Conservation (phyloP, 2,113 vertebrate species). For the Calyptommatus sinebrachiatus region DNA sequence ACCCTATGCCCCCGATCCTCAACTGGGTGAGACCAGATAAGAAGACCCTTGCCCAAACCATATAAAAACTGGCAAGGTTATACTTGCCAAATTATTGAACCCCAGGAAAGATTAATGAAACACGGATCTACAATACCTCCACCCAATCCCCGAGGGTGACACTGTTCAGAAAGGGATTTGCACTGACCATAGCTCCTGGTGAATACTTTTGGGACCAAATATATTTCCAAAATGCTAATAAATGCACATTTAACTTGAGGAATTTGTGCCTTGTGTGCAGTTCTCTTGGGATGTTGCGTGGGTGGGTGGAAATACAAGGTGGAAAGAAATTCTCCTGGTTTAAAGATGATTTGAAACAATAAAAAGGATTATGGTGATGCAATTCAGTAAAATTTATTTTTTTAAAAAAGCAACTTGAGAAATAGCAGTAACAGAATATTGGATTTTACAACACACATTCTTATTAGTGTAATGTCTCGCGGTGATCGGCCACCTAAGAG, state of each 20-base stretch:
- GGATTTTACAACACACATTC: no score
- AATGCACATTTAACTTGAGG: constrained; percentile 3
- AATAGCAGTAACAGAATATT: no score
- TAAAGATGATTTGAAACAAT: neutral
- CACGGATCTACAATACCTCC: neutral
- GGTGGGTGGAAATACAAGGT: neutral
- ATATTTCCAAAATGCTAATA: constrained; percentile 1
- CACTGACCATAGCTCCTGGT: neutral
- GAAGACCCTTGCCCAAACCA: no score
- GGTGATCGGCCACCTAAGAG: no score
- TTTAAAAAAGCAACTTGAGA: no score
- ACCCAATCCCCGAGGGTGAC: neutral
- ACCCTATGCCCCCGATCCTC: neutral
- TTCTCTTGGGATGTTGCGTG: neutral
- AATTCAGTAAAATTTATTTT: no score
- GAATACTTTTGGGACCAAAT: neutral
- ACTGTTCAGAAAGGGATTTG: neutral
- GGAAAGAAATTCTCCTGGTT: neutral
- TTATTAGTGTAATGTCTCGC: no score
- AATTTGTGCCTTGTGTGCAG: neutral
- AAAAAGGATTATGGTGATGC: no score
- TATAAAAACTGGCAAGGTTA: neutral
- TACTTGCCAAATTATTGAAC: neutral
- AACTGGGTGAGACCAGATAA: neutral
- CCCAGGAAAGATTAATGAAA: neutral